Conservation (phyloP, 2,113 vertebrate genomes). For the Microtus ochrogaster region DNA sequence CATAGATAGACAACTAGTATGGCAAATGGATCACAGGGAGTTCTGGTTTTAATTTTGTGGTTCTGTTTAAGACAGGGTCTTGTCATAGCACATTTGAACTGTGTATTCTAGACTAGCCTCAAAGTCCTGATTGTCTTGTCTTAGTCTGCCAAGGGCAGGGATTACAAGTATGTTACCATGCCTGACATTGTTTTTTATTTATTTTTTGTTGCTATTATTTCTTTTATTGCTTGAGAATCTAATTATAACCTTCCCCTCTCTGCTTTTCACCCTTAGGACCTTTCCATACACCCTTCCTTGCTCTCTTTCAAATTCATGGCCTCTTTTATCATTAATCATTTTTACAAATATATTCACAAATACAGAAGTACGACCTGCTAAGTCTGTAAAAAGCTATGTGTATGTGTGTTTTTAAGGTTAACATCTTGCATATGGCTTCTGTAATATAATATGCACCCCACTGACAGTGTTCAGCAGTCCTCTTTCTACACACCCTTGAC, state of each 20-base stretch:
- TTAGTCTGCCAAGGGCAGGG: not conserved
- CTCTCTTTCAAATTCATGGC: not conserved
- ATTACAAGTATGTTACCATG: not conserved
- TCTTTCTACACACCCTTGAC: not conserved
- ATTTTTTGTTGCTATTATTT: not conserved
- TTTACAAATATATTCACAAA: not conserved
- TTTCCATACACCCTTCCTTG: not conserved
- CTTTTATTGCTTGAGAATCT: not conserved
- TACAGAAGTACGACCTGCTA: not conserved
- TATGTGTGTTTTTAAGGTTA: not conserved
- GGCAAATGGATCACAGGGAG: not conserved
- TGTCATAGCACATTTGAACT: not conserved
- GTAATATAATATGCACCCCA: not conserved
- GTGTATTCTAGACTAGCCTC: not conserved
- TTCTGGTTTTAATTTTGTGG: not conserved
- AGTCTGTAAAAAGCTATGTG: not conserved
- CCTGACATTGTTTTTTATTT: no score
- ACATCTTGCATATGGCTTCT: not conserved
- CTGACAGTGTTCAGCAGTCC: no score
- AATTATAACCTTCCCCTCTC: not conserved
- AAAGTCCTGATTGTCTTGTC: not conserved
- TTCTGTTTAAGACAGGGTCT: not conserved
- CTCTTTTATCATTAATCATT: not conserved
- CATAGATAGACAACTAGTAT: not conserved
- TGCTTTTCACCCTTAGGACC: no score